Conservation (phyloP, 2,113 vertebrate genomes). For the Dendrocopos noguchii region DNA sequence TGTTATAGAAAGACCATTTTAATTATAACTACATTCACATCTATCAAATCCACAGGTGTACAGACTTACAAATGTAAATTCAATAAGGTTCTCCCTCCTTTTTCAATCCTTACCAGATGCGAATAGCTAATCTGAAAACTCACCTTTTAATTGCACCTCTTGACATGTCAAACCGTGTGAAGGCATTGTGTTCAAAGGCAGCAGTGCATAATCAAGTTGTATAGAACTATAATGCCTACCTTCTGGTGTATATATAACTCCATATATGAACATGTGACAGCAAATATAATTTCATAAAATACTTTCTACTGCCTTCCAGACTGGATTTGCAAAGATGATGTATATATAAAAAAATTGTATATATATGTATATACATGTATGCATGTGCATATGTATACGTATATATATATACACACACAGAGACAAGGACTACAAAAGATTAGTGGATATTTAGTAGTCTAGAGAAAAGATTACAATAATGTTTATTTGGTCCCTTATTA, state of each 20-base stretch:
- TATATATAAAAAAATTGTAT: no score
- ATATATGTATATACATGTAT: no score
- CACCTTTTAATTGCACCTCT: slow-evolving; percentile 52
- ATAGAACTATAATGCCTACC: not conserved
- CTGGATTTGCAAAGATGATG: not conserved
- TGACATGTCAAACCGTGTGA: slow-evolving; percentile 5
- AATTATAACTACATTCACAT: slow-evolving; percentile 62
- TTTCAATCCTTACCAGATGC: slow-evolving; percentile 22
- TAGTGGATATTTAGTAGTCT: not conserved
- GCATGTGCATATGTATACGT: not conserved
- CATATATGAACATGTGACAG: not conserved
- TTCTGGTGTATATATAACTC: not conserved
- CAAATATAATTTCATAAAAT: not conserved
- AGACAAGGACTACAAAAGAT: not conserved
- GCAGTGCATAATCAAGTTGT: not conserved
- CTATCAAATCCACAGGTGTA: slow-evolving; percentile 34
- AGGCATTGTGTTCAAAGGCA: slow-evolving; percentile 35
- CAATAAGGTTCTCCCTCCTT: slow-evolving; percentile 31
- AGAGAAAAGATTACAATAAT: not conserved
- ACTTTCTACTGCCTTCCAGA: not conserved
- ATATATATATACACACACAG: not conserved
- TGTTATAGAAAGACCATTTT: slow-evolving; percentile 9
- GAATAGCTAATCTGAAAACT: slow-evolving; percentile 54
- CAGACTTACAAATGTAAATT: slow-evolving; percentile 53
- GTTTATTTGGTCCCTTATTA: not conserved